Evolutionary conservation across 2,113 vertebrate genomes (phyloP), one percentile per base, ranked within the genome.

Genomic region (Eurypyga helias): DNA sequence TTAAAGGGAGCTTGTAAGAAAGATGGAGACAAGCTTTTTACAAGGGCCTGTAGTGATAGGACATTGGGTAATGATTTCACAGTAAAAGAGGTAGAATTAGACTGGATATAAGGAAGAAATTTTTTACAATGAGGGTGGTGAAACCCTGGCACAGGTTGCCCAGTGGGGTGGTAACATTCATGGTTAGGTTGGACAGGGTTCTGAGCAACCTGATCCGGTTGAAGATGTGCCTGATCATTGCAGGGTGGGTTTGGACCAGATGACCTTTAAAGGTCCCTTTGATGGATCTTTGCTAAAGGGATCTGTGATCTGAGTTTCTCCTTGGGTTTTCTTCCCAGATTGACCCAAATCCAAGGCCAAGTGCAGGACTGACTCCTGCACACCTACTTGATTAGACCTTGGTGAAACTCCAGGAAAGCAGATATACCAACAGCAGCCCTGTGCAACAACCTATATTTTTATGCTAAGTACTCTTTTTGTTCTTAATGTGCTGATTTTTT

Each of bases 401-500:
- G 13, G 24, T 71, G 83, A 46, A 83, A 20, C 36, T 36, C 52
- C 2, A 1, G 28, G 31, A 81, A 46, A 64, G 29, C 66, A 93
- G 54, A 72, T 16, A 45, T 26, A n/a, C 48, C 46, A 75, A 13
- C 49, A 82, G 28, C 52, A 78, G 48, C 60, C 73, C 76, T 2
- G 1, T 34, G 57, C 28, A 73, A 51, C 19, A 75, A 41, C 0
- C 0, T n/a, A 43, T 20, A 33, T 70, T 95, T 85, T 75, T n/a
- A 83, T 8, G 1, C 33, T 36, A 83, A 91, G 41, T 36, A 48
- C 11, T 12, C 34, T 61, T 94, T 81, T 66, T 94, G 78, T 66
- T 57, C 82, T 60, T 57, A 54, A 82, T 49, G 38, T 77, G 72
- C 76, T 93, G 90, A 46, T 58, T 87, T 95, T 95, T 95, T 96